Conservation (phyloP, 2,797 vertebrate species). For the Sebastes ruberrimus region DNA sequence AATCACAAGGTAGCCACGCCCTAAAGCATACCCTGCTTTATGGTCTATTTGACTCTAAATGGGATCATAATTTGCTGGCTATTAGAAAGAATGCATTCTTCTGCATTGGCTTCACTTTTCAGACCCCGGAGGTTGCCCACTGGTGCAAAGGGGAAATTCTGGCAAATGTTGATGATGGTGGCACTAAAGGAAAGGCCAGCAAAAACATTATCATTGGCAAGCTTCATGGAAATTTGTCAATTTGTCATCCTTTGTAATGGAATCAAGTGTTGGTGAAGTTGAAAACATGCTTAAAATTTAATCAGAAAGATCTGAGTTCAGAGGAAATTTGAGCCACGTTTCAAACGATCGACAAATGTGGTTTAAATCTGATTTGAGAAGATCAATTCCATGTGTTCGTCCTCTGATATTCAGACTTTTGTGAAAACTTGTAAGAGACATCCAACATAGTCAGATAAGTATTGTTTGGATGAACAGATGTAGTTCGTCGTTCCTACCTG, state of each 20-base stretch:
- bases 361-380: constrained; percentile 23
- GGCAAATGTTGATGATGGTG: not conserved
- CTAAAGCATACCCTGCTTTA: no score
- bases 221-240: not conserved
- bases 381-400: constrained; percentile 33
- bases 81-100: no score
- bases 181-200: not conserved
- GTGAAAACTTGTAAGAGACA: not conserved
- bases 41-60: no score
- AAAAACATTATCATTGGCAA: not conserved
- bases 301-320: constrained; percentile 16
- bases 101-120: no score
- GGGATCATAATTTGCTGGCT: fast-evolving
- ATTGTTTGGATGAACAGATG: not conserved
- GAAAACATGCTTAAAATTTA: constrained; percentile 28
- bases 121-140: no score
- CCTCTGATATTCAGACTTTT: not conserved
- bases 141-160: not conserved
- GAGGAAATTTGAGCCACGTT: constrained; percentile 14
- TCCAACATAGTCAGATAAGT: not conserved
- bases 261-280: constrained; percentile 15
- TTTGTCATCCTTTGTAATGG: not conserved
- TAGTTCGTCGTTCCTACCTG: constrained; percentile 28
- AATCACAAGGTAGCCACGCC: no score
- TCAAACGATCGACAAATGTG: constrained; percentile 29